A percentile compares a stretch with the other conserved stretches of the same genome.
phyloP scores from a whole-genome alignment of 2,888 invertebrate genomes.

The Pediacus dermestoides region DNA sequence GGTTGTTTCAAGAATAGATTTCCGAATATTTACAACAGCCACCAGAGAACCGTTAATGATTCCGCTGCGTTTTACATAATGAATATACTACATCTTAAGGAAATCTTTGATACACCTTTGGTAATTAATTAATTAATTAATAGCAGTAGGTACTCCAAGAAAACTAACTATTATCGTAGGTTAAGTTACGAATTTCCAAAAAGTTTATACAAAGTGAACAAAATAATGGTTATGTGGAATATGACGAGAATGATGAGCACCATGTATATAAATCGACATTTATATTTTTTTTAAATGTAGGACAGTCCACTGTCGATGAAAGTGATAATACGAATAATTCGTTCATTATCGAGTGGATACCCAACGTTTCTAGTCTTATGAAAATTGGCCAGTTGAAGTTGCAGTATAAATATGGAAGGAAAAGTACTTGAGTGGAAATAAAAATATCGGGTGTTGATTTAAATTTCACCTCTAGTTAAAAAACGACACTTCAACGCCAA shows the following conservation, averaged over 20 bases:
- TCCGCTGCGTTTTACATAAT: slow-evolving; percentile 68
- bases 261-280: slow-evolving; percentile 39
- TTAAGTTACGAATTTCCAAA: slow-evolving; percentile 61
- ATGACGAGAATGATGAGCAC: slow-evolving; percentile 36
- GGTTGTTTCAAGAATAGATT: slow-evolving; percentile 69
- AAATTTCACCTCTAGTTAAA: too few relatives aligned
- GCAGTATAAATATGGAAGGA: slow-evolving; percentile 67
- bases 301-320: slow-evolving; percentile 50
- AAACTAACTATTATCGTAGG: slow-evolving; percentile 44
- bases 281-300: slow-evolving; percentile 45
- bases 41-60: slow-evolving; percentile 53
- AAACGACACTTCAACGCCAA: too few relatives aligned
- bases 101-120: slow-evolving; percentile 67
- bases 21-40: slow-evolving; percentile 58
- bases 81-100: slow-evolving; percentile 66
- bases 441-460: too few relatives aligned
- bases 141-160: neutral
- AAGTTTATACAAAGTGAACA: slow-evolving; percentile 62
- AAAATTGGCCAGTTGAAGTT: slow-evolving; percentile 70
- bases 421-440: slow-evolving; percentile 39
- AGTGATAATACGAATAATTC: slow-evolving; percentile 55
- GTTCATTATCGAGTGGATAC: slow-evolving; percentile 74
- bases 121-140: slow-evolving; percentile 47
- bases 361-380: slow-evolving; percentile 65
- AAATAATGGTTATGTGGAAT: slow-evolving; percentile 54